Conservation (phyloP, 2,888 invertebrate species). For the Thumatha senex region DNA sequence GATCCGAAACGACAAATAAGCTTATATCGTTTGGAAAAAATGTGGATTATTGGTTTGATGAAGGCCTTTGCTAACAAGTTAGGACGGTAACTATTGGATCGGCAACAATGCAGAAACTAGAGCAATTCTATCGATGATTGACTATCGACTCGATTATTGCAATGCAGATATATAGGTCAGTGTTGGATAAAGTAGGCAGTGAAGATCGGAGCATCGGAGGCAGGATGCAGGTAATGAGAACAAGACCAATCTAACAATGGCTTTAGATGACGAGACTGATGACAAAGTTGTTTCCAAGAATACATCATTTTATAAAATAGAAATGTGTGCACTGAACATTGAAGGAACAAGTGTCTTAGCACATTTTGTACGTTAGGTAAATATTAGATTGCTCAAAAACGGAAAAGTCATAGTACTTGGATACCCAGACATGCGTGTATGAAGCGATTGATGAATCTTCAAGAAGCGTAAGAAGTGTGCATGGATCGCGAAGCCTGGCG, state of each 20-base stretch:
- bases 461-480: too few relatives aligned
- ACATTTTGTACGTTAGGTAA: too few relatives aligned
- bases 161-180: conserved; percentile 70
- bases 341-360: not conserved
- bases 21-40: conserved; percentile 74
- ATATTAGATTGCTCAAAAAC: too few relatives aligned
- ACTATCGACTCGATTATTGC: conserved; percentile 62
- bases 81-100: conserved; percentile 23
- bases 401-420: too few relatives aligned
- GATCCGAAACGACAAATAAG: conserved; percentile 73
- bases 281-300: conserved; percentile 10
- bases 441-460: too few relatives aligned
- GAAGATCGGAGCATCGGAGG: conserved; percentile 40
- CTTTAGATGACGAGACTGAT: conserved; percentile 30
- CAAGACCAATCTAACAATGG: conserved; percentile 38
- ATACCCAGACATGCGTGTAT: too few relatives aligned
- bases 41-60: conserved; percentile 66
- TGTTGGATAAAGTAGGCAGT: conserved; percentile 52
- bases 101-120: conserved; percentile 42
- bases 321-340: not conserved
- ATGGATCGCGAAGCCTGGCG: too few relatives aligned
- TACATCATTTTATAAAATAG: conserved; percentile 16
- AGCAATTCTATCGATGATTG: conserved; percentile 54
- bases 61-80: conserved; percentile 34
- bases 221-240: conserved; percentile 71